Base-by-base conservation (phyloP, 2,888 invertebrate genomes). In the Ormyrus pomaceus region DNA sequence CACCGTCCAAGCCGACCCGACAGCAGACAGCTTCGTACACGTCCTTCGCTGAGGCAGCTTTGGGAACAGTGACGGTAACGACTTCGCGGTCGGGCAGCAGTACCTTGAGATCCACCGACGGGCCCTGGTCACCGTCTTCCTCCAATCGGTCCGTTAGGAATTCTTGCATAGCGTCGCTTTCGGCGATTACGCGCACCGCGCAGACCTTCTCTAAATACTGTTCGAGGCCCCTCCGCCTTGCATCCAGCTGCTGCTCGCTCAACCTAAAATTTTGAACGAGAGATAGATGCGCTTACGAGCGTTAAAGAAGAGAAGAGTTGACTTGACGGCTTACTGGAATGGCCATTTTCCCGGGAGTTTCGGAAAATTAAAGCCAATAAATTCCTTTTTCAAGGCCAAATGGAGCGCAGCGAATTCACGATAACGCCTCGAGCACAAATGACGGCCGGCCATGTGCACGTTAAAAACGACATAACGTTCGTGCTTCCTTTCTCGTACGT, bases 341-440 rank as follows among this genome's bases (percentile, higher is more conserved):
- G 98, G 98, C 98, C 99, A 99, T 92, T 99, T 99, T 79, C 99
- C 98, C 0, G 99, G 99, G 85, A 99, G 91, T 91, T 98, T 98
- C 0, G 99, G 99, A 90, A 99, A 99, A 91, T 95, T 96, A 91
- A 97, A 99, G 77, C 97, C 99, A 83, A 96, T 93, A 91, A 99
- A 99, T 91, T 99, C 98, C 91, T 97, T 96, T 91, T 98, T 96
- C 76, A 99, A 92, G 86, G 95, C 95, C 86, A 95, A 94, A 88
- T 99, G 97, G 82, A 99, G 92, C 84, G 95, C 95, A 8, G 97
- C 95, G 91, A 99, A 99, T 92, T 99, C 99, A 81, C 98, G 93
- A 91, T 99, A 99, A 58, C 99, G 93, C 71, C 99, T 93, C 70
- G 99, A 99, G 91, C 99, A 99, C 74, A 99, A 92, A 90, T 99